phyloP scores from a whole-genome alignment of 1,140 invertebrate species.

The Manduca sexta region DNA sequence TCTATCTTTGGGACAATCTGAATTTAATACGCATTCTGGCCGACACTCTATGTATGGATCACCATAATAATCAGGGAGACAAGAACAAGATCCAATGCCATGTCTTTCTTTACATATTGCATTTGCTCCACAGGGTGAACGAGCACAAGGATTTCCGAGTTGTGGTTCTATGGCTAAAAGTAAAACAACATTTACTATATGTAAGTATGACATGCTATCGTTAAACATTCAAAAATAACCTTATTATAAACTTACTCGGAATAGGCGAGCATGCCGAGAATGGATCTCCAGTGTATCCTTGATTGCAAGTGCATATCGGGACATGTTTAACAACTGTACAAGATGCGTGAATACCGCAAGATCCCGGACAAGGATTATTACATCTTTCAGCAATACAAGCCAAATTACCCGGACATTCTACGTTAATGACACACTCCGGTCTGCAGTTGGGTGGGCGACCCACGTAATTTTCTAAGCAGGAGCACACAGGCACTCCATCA shows the following conservation, averaged over 20 bases:
- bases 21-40: constrained; percentile 82
- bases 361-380: constrained; percentile 81
- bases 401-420: constrained; percentile 79
- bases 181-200: constrained; percentile 4
- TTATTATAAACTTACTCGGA: constrained; percentile 62
- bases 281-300: constrained; percentile 82
- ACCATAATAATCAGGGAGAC: constrained; percentile 80
- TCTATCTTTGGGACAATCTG: constrained; percentile 77
- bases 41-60: constrained; percentile 83
- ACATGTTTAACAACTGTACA: constrained; percentile 82
- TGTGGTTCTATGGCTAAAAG: constrained; percentile 58
- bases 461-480: constrained; percentile 78
- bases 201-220: background rate
- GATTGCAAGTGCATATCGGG: constrained; percentile 79
- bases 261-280: constrained; percentile 78
- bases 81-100: constrained; percentile 81
- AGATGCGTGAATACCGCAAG: constrained; percentile 79
- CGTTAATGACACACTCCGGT: constrained; percentile 81
- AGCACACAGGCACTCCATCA: constrained; percentile 76
- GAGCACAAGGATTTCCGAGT: constrained; percentile 74
- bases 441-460: constrained; percentile 82
- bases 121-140: constrained; percentile 86
- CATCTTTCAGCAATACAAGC: constrained; percentile 81
- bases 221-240: background rate
- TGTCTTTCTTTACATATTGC: constrained; percentile 84